Conservation (phyloP, 2,113 vertebrate species). For the Etheostoma spectabile region DNA sequence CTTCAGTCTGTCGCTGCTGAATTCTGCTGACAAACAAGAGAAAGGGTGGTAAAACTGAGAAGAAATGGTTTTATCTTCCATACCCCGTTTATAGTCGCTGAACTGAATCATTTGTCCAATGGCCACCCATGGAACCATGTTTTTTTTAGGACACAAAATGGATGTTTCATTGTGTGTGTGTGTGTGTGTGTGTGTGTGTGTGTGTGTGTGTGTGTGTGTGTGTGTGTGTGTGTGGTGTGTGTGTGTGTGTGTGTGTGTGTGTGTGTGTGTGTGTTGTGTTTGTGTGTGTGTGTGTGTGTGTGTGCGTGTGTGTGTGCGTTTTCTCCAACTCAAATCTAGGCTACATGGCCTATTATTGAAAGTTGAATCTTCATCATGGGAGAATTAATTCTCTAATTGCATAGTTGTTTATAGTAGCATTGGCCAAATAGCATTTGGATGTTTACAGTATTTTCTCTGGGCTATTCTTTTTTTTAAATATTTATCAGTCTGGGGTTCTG, state of each 20-base stretch:
- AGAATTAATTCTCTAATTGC: slow-evolving; percentile 43
- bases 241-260: too few relatives aligned
- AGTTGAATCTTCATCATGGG: slow-evolving; percentile 32
- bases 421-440: slow-evolving; percentile 45
- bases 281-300: too few relatives aligned
- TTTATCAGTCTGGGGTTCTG: slow-evolving; percentile 39
- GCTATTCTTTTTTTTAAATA: slow-evolving; percentile 31
- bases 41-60: not conserved
- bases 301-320: too few relatives aligned
- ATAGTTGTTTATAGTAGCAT: slow-evolving; percentile 23
- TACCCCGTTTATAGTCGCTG: not conserved
- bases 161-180: not conserved
- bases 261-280: too few relatives aligned
- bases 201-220: not conserved
- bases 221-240: too few relatives aligned
- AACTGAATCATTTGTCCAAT: not conserved
- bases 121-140: not conserved
- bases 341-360: slow-evolving; percentile 22
- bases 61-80: slow-evolving; percentile 4
- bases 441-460: slow-evolving; percentile 49
- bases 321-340: slow-evolving; percentile 26
- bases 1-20: not conserved
- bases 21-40: not conserved
- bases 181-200: too few relatives aligned
- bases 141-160: too few relatives aligned